A percentile compares a stretch with the other conserved stretches of the same genome.
Conservation (phyloP, 2,113 vertebrate genomes). For the Rhinogobius similis region DNA sequence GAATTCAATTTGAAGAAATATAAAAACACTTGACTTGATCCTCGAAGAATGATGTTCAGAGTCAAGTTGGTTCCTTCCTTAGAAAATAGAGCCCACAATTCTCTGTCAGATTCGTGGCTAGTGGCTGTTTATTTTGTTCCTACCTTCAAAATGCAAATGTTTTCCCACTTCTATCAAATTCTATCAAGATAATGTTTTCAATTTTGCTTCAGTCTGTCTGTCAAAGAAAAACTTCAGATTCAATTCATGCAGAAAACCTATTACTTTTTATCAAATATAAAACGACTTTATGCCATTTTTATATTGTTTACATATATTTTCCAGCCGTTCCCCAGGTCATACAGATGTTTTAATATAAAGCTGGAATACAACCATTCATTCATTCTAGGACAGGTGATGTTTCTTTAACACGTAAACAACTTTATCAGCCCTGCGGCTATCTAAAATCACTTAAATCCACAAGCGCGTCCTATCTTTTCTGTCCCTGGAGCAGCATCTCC, state of each 20-base stretch:
- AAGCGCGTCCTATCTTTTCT: background rate
- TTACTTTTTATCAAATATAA: conserved; percentile 9
- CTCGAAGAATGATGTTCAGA: conserved; percentile 28
- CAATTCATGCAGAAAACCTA: conserved; percentile 2
- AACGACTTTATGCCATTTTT: background rate
- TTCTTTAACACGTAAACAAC: background rate
- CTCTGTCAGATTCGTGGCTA: conserved; percentile 10
- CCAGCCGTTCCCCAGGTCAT: background rate
- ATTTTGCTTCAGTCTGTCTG: conserved; percentile 3
- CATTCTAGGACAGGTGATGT: background rate
- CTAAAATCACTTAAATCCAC: background rate
- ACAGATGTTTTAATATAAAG: conserved; percentile 14
- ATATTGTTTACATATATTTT: background rate
- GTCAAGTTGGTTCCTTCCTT: conserved; percentile 20
- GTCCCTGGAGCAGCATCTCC: background rate
- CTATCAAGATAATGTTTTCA: conserved; percentile 27
- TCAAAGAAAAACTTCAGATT: conserved; percentile 17
- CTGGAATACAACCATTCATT: background rate
- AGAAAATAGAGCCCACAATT: conserved; percentile 27
- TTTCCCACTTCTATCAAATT: background rate
- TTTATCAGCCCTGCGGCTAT: background rate
- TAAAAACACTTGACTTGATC: conserved; percentile 18
- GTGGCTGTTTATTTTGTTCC: conserved; percentile 20
- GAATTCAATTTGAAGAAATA: conserved; percentile 3
- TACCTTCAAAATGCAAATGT: background rate